Conservation (phyloP, 1,140 invertebrate species). For the Coptotermes formosanus region DNA sequence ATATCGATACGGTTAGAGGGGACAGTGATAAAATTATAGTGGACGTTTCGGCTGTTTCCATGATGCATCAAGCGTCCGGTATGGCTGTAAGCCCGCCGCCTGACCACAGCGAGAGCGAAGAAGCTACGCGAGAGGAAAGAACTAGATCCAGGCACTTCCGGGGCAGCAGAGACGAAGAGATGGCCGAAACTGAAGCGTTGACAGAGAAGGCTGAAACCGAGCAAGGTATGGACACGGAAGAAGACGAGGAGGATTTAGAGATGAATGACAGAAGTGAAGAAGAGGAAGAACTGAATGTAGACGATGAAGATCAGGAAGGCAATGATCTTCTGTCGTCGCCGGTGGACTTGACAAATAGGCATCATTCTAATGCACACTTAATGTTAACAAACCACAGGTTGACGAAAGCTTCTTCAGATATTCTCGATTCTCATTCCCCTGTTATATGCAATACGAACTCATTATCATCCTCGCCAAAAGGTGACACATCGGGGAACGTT, state of each 20-base stretch:
- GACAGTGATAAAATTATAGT: not conserved
- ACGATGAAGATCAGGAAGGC: conserved; percentile 43
- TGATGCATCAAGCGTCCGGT: not conserved
- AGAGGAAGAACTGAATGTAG: conserved; percentile 39
- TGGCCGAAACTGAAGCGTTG: not conserved
- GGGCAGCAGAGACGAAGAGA: not conserved
- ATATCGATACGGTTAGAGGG: not conserved
- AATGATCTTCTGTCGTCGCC: conserved; percentile 35
- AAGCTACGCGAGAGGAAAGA: not conserved
- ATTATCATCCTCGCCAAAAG: not conserved
- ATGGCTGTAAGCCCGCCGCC: not conserved
- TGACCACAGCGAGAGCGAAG: not conserved
- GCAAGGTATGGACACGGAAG: conserved; percentile 40
- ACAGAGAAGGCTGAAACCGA: conserved; percentile 36
- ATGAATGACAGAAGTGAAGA: conserved; percentile 11
- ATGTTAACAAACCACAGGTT: not conserved
- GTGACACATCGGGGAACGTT: not conserved
- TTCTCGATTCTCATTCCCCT: not conserved
- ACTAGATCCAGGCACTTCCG: not conserved
- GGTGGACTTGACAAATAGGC: conserved; percentile 30
- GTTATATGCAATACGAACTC: not conserved
- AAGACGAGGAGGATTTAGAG: conserved; percentile 36
- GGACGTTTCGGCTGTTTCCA: not conserved
- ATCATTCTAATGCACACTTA: not conserved
- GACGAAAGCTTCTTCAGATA: not conserved